Evolutionary conservation across 2,888 invertebrate species (phyloP).

Genomic region (Esperia sulphurella): DNA sequence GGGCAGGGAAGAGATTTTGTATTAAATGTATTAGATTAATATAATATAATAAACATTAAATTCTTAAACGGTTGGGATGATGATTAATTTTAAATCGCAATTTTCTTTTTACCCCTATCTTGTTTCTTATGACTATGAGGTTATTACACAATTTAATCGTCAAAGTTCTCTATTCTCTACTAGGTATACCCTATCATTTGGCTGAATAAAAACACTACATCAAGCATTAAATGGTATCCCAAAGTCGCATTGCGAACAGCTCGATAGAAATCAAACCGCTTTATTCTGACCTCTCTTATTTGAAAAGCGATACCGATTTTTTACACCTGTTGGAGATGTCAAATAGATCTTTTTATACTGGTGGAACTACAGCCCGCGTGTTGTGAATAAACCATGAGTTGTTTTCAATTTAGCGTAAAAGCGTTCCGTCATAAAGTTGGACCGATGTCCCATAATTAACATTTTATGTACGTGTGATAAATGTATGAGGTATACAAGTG

Average conservation of each 20-base stretch:
- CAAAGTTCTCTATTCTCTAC: too few relatives aligned
- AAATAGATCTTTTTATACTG: constrained; percentile 46
- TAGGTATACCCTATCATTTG: too few relatives aligned
- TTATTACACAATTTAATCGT: too few relatives aligned
- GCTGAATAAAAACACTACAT: constrained; percentile 40
- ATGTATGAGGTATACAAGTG: constrained; percentile 30
- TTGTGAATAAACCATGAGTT: constrained; percentile 76
- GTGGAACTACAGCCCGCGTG: constrained; percentile 42
- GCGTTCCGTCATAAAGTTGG: constrained; percentile 67
- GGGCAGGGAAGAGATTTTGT: too few relatives aligned
- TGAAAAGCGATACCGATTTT: constrained; percentile 20
- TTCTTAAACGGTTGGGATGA: too few relatives aligned
- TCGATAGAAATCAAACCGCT: constrained; percentile 32
- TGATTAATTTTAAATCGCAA: too few relatives aligned
- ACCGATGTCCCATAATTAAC: constrained; percentile 59
- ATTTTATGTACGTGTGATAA: constrained; percentile 49
- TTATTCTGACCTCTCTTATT: constrained; percentile 29
- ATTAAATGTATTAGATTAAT: too few relatives aligned
- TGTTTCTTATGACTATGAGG: too few relatives aligned
- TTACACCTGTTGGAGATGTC: constrained; percentile 29
- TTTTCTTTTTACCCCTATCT: too few relatives aligned
- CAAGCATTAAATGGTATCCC: constrained; percentile 36
- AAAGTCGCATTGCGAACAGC: constrained; percentile 32
- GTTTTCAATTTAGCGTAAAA: constrained; percentile 77
- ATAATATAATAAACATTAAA: too few relatives aligned